phyloP scores from a whole-genome alignment of 1,140 invertebrate genomes.

The Goniozus legneri region DNA sequence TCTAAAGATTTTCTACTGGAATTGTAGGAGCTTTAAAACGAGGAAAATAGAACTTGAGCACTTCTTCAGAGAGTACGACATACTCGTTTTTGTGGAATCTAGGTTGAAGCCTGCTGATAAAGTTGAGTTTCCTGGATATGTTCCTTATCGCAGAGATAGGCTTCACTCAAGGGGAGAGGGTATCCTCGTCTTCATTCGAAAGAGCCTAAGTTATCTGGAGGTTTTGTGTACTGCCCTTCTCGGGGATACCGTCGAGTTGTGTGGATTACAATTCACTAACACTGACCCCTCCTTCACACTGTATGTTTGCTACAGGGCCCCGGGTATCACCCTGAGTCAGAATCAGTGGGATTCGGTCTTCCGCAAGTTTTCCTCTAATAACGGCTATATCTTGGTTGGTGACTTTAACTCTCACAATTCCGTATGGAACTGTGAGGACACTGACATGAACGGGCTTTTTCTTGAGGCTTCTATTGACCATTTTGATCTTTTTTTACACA shows the following conservation, averaged over 20 bases:
- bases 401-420: slow-evolving; percentile 13
- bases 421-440: slow-evolving; percentile 7
- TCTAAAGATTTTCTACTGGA: slow-evolving; percentile 1
- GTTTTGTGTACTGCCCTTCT: not conserved
- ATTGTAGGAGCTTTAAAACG: slow-evolving; percentile 3
- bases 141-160: slow-evolving; percentile 4
- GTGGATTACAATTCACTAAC: not conserved
- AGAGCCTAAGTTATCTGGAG: slow-evolving; percentile 1
- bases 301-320: slow-evolving; percentile 6
- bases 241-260: not conserved
- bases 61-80: not conserved
- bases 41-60: not conserved
- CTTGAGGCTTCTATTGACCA: not conserved
- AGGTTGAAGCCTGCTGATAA: not conserved
- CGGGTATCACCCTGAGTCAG: not conserved
- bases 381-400: not conserved
- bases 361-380: not conserved
- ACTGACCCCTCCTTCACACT: not conserved
- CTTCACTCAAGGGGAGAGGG: slow-evolving; percentile 1
- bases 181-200: slow-evolving; percentile 6
- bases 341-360: slow-evolving; percentile 5
- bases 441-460: slow-evolving; percentile 4
- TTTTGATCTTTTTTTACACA: not conserved
- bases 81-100: slow-evolving; percentile 6
- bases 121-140: not conserved